Evolutionary conservation across 2,888 invertebrate genomes (phyloP), one percentile per base, ranked within the genome.

Genomic region (Tortricodes alternella): DNA sequence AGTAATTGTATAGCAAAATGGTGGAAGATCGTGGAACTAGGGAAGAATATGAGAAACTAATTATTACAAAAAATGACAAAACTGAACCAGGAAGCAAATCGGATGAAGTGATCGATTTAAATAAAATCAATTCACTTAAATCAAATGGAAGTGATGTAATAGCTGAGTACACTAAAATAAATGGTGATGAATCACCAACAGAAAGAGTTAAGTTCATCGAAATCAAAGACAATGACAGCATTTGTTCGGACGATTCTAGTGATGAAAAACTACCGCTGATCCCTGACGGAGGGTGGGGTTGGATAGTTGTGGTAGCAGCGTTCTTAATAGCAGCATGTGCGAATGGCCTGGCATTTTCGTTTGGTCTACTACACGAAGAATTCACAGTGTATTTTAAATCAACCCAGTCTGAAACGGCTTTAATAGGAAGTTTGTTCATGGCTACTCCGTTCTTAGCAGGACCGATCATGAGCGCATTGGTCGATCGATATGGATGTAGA

Each of bases 261-360:
- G 79, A 76, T 8, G 70, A 79, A 35, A 67, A 89, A 81, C 83
- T 92, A 39, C 92, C 93, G 0, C 92, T 92, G 4, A 93, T 94
- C 21, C 96, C 96, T 0, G 96, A 96, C 67, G 96, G 96, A 0
- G 96, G 96, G 0, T 97, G 95, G 94, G 96, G 97, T 0, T 97
- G 97, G 97, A 93, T 97, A 23, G 95, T 98, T 0, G 98, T 98
- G 0, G 85, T 94, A 7, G 93, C 97, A 3, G 96, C 97, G 0
- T 93, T 98, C 63, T 77, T 97, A 18, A 94, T 97, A n/a, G 96
- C 97, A 29, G 93, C 97, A 65, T 95, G 98, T 52, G 96, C 97
- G 29, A 98, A 98, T 78, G 98, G 98, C 0, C 92, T 98, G 37
- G 96, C 96, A 6, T 97, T 98, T 79, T 97, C 97, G 0, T 98